phyloP scores from a whole-genome alignment of 37 sponge, comb jelly and placozoan species.

The Beroe ovata region DNA sequence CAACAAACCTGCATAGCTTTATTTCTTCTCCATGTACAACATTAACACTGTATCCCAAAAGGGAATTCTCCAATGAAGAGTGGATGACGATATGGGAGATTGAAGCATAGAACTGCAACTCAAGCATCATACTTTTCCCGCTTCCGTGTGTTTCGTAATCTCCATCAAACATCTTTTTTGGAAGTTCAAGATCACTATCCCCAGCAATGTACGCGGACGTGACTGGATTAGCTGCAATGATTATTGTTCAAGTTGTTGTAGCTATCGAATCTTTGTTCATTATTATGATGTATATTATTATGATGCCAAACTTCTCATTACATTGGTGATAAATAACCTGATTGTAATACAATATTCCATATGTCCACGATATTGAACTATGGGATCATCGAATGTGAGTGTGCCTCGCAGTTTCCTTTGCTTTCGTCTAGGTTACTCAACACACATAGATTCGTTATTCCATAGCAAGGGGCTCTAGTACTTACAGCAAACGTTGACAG shows the following conservation, averaged over 20 bases:
- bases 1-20: not conserved
- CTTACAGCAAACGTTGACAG: not conserved
- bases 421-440: too few species aligned
- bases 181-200: not conserved
- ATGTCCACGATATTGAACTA: too few species aligned
- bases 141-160: not conserved
- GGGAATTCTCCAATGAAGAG: not conserved
- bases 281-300: too few species aligned
- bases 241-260: too few species aligned
- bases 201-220: not conserved
- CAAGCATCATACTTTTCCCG: not conserved
- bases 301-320: too few species aligned
- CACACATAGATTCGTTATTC: too few species aligned
- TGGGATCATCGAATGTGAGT: too few species aligned
- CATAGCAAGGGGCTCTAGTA: too few species aligned
- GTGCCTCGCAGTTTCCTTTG: too few species aligned
- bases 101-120: not conserved
- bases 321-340: too few species aligned
- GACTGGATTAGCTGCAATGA: not conserved
- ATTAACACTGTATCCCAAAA: not conserved
- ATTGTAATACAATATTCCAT: too few species aligned
- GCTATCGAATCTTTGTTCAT: too few species aligned
- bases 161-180: not conserved
- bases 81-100: not conserved
- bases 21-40: not conserved